Conservation (phyloP, 2,113 vertebrate species). For the Nibea coibor region DNA sequence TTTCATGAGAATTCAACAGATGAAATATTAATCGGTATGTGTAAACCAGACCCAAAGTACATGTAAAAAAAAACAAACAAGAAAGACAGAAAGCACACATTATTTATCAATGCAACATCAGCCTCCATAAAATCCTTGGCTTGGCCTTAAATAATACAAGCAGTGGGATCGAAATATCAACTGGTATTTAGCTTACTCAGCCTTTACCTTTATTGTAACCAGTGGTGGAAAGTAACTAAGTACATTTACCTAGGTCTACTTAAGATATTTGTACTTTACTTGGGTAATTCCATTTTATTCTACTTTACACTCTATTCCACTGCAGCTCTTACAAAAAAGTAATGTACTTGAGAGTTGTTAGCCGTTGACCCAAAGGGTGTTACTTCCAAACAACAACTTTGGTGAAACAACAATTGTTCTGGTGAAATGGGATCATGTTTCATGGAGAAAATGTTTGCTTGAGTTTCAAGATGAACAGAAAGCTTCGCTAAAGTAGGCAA, state of each 20-base stretch:
- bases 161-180: not conserved
- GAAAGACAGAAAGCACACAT: constrained; percentile 16
- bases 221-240: not conserved
- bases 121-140: constrained; percentile 1
- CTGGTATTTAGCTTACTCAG: not conserved
- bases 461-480: too few species aligned
- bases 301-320: not conserved
- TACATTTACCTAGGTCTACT: not conserved
- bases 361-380: not conserved
- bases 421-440: too few species aligned
- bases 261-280: not conserved
- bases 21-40: constrained; percentile 57
- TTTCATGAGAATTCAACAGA: constrained; percentile 32
- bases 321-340: too few species aligned
- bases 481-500: too few species aligned
- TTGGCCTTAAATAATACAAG: constrained; percentile 1
- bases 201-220: not conserved
- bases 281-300: not conserved
- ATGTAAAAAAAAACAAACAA: constrained; percentile 17
- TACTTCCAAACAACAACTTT: not conserved
- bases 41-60: constrained; percentile 41
- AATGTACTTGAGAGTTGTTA: not conserved
- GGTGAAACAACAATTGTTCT: too few species aligned
- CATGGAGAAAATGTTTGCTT: too few species aligned
- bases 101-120: constrained; percentile 37